Evolutionary conservation across 2,113 vertebrate species (phyloP).

Genomic region (Tragelaphus scriptus): DNA sequence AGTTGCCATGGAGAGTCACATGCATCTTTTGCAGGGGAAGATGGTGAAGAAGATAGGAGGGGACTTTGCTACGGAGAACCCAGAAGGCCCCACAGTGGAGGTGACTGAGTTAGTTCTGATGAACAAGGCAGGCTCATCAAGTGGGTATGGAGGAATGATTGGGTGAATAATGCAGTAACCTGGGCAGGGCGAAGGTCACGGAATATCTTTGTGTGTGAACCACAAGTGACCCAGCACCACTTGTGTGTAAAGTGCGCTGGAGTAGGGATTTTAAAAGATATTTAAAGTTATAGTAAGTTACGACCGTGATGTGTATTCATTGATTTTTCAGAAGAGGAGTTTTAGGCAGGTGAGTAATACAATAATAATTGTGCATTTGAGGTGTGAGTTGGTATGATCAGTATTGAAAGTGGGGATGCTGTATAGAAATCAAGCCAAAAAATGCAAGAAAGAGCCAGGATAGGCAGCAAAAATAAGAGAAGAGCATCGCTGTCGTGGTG

Average conservation of each 20-base stretch:
- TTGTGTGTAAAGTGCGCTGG: background rate
- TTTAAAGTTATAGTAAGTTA: background rate
- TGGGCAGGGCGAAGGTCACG: background rate
- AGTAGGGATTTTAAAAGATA: background rate
- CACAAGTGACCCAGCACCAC: fast-evolving
- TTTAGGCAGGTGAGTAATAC: too few species aligned
- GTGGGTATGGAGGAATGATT: fast-evolving
- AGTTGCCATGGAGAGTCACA: too few species aligned
- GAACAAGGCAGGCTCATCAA: background rate
- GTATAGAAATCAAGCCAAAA: background rate
- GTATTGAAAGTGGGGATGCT: too few species aligned
- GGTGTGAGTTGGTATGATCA: background rate
- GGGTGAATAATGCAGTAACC: too few species aligned
- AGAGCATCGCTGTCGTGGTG: background rate
- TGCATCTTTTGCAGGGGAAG: background rate
- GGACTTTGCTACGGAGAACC: background rate
- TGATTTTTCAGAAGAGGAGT: background rate
- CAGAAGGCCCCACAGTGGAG: background rate
- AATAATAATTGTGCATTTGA: background rate
- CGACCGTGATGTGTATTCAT: background rate
- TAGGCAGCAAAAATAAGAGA: background rate
- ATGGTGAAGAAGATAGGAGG: background rate
- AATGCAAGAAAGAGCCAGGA: background rate
- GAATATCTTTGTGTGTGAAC: too few species aligned
- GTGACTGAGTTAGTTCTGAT: background rate